Conservation (phyloP, 2,113 vertebrate genomes). For the Limanda limanda region DNA sequence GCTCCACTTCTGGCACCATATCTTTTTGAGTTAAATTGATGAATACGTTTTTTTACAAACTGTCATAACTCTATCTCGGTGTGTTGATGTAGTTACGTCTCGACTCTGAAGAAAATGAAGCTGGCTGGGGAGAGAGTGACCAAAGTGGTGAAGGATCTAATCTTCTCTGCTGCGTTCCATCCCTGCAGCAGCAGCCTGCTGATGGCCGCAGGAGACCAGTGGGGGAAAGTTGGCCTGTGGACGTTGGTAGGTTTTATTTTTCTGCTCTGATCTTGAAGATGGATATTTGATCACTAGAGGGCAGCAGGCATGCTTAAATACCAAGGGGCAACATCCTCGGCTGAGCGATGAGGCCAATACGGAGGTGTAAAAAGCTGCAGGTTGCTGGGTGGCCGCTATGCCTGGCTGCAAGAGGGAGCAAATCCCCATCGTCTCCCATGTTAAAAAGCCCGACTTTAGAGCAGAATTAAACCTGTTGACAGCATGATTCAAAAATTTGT, state of each 20-base stretch:
- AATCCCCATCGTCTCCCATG: no score
- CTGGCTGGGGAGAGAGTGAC: constrained; percentile 74
- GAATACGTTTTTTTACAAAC: background rate
- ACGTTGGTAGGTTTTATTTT: constrained; percentile 82
- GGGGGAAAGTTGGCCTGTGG: constrained; percentile 89
- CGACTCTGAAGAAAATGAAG: constrained; percentile 80
- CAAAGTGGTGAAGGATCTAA: constrained; percentile 84
- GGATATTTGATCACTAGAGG: constrained; percentile 9
- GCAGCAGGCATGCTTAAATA: background rate
- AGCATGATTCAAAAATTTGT: no score
- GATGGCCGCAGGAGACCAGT: constrained; percentile 87
- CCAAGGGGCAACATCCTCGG: no score
- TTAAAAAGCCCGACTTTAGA: no score
- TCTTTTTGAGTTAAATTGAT: background rate
- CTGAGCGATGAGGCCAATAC: no score
- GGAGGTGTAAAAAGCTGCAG: no score
- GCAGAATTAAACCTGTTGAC: no score
- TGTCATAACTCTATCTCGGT: background rate
- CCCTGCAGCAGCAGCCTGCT: constrained; percentile 84
- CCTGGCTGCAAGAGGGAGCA: no score
- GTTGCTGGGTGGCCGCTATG: no score
- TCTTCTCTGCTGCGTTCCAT: constrained; percentile 88
- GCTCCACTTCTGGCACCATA: background rate
- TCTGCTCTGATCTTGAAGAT: background rate
- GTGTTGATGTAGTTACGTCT: constrained; percentile 81